phyloP scores from a whole-genome alignment of 2,888 invertebrate genomes.

The Gastrophysa polygoni region DNA sequence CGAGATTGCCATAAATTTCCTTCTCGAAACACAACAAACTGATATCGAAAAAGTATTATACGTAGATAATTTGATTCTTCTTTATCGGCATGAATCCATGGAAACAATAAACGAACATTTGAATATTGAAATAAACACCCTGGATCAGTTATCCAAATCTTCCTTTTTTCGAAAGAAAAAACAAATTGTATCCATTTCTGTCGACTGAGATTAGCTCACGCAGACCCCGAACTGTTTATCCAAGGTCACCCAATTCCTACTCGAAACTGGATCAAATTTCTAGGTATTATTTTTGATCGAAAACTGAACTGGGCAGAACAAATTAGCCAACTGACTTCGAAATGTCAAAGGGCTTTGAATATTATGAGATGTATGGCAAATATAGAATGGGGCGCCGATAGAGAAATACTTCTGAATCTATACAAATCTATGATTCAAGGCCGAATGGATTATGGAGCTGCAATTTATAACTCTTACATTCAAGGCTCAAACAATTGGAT shows the following conservation, averaged over 20 bases:
- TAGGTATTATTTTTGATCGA: conserved; percentile 6
- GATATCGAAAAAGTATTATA: background rate
- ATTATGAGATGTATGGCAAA: background rate
- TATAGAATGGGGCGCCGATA: conserved; percentile 17
- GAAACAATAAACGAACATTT: background rate
- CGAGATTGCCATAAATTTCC: conserved; percentile 24
- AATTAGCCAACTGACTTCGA: background rate
- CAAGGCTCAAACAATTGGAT: background rate
- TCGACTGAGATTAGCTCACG: background rate
- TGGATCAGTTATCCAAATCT: background rate
- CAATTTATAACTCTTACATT: conserved; percentile 7
- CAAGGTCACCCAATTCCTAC: background rate
- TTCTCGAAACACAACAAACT: background rate
- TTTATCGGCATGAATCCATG: background rate
- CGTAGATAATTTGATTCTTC: background rate
- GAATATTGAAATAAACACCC: background rate
- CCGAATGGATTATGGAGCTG: conserved; percentile 13
- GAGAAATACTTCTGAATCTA: background rate
- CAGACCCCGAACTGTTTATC: background rate
- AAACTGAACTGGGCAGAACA: conserved; percentile 8
- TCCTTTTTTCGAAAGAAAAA: background rate
- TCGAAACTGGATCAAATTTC: background rate
- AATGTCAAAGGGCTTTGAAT: conserved; percentile 6
- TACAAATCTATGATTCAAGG: conserved; percentile 6
- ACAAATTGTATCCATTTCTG: background rate